Evolutionary conservation across 2,797 vertebrate genomes (phyloP).

Genomic region (Pantherophis vulpinus): DNA sequence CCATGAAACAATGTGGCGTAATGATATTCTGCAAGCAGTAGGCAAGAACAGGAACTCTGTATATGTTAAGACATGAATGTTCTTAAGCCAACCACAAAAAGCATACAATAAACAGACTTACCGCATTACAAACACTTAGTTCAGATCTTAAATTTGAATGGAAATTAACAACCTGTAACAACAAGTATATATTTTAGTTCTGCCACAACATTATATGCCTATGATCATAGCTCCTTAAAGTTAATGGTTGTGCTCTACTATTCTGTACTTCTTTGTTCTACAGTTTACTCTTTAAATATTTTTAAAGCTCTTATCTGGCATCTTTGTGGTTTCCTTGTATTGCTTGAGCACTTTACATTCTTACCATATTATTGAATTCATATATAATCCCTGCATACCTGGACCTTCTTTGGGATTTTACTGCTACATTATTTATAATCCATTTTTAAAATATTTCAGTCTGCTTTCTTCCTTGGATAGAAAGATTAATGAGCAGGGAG

Average conservation of each 20-base stretch:
- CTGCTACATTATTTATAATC: background rate
- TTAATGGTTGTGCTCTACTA: background rate
- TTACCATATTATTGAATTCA: background rate
- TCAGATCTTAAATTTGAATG: slow-evolving; percentile 80
- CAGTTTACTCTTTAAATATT: background rate
- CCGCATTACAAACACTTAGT: slow-evolving; percentile 81
- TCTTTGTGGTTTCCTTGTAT: background rate
- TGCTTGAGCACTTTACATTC: background rate
- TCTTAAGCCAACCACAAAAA: background rate
- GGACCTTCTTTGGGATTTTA: background rate
- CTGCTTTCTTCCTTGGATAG: background rate
- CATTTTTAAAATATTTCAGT: background rate
- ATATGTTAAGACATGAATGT: background rate
- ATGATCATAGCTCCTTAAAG: background rate
- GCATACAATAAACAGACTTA: slow-evolving; percentile 62
- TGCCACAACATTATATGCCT: background rate
- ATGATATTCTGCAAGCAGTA: too few species aligned
- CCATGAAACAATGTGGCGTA: background rate
- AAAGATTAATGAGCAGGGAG: background rate
- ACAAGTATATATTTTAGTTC: slow-evolving; percentile 17
- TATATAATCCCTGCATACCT: background rate
- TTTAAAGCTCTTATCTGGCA: background rate
- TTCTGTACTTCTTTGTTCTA: background rate
- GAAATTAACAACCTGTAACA: slow-evolving; percentile 81
- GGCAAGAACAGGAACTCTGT: background rate